Evolutionary conservation across 2,113 vertebrate genomes (phyloP).

Genomic region (Zosterops pallidus): DNA sequence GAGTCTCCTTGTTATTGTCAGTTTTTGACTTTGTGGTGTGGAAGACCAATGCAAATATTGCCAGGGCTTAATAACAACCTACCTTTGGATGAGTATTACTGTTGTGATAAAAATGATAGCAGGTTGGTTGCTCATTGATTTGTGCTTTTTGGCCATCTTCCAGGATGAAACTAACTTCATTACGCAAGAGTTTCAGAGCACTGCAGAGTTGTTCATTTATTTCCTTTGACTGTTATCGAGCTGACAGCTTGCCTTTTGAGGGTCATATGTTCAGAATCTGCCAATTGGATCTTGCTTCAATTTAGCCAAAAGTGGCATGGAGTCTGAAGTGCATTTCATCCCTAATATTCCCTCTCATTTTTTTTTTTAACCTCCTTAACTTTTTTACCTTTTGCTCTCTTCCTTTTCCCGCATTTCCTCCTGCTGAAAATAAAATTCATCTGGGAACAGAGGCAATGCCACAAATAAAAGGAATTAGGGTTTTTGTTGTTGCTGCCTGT

Average conservation of each 20-base stretch:
- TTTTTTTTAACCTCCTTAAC: background rate
- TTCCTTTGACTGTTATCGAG: slow-evolving; percentile 13
- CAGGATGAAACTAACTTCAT: slow-evolving; percentile 31
- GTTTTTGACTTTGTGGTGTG: background rate
- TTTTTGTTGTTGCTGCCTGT: background rate
- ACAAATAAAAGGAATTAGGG: background rate
- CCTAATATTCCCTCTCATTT: rapidly evolving
- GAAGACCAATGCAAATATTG: background rate
- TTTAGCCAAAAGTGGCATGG: background rate
- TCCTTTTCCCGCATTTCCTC: background rate
- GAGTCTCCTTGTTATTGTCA: background rate
- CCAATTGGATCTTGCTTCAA: background rate
- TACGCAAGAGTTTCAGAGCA: slow-evolving; percentile 26
- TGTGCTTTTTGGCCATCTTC: slow-evolving; percentile 32
- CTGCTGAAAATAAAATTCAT: background rate
- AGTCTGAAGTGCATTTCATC: background rate
- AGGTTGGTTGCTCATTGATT: slow-evolving; percentile 42
- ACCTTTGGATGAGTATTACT: background rate
- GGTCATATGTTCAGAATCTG: slow-evolving; percentile 18
- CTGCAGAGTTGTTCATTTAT: slow-evolving; percentile 22
- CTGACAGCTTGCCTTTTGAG: slow-evolving; percentile 38
- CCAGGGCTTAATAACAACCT: background rate
- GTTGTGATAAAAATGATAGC: slow-evolving; percentile 15
- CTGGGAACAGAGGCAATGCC: slow-evolving; percentile 1
- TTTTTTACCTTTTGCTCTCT: background rate